A percentile compares a stretch with the other conserved stretches of the same genome.
phyloP scores from a whole-genome alignment of 2,113 vertebrate genomes.

The Corythornis vintsioides region DNA sequence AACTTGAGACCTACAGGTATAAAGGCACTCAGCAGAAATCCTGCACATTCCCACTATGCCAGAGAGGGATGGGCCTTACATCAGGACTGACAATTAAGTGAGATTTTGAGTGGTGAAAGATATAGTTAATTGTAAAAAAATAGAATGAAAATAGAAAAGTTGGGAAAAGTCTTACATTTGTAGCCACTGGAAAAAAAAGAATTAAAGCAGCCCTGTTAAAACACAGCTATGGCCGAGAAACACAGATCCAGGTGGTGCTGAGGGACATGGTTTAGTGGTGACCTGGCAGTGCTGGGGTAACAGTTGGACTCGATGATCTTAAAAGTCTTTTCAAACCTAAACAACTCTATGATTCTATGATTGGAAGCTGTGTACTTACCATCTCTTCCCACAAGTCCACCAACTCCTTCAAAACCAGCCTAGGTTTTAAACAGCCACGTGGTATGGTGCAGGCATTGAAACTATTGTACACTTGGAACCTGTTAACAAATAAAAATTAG shows the following conservation, averaged over 20 bases:
- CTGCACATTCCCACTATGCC: accelerated
- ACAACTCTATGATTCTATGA: not conserved
- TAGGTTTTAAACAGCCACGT: not conserved
- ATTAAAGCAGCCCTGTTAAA: not conserved
- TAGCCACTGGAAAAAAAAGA: not conserved
- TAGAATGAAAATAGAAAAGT: not conserved
- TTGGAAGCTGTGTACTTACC: not conserved
- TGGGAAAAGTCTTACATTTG: not conserved
- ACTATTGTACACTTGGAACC: not conserved
- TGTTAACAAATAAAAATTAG: not conserved
- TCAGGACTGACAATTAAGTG: not conserved
- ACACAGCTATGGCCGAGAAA: not conserved
- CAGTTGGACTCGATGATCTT: not conserved
- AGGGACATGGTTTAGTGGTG: not conserved
- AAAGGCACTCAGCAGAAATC: not conserved
- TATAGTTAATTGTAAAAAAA: not conserved
- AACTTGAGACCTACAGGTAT: not conserved
- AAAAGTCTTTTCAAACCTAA: not conserved
- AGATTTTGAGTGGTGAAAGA: not conserved
- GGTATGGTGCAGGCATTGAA: not conserved
- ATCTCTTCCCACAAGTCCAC: not conserved
- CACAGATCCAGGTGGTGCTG: not conserved
- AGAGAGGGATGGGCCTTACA: not conserved
- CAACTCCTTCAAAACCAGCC: no score
- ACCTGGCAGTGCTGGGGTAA: not conserved